A percentile compares a stretch with the other conserved stretches of the same genome.
Evolutionary conservation across 2,888 invertebrate species (phyloP).

Genomic region (Drosophila borborema): DNA sequence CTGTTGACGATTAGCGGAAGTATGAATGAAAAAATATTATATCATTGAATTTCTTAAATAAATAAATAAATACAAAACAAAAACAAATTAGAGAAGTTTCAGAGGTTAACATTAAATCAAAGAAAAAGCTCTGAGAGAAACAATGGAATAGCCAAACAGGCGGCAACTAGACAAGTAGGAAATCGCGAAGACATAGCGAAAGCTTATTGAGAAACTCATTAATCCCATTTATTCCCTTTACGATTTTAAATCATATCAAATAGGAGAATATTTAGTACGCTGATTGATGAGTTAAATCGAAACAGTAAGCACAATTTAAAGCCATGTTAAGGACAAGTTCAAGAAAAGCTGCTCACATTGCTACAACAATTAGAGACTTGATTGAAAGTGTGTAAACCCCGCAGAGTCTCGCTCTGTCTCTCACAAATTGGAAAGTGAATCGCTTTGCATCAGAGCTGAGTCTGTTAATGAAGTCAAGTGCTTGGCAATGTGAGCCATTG

Average conservation of each 20-base stretch:
- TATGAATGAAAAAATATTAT: not conserved
- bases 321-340: not conserved
- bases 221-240: no score
- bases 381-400: constrained; percentile 3
- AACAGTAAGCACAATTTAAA: not conserved
- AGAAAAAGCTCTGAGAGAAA: not conserved
- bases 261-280: no score
- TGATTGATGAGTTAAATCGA: not conserved
- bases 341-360: not conserved
- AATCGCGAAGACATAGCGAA: not conserved
- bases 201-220: not conserved
- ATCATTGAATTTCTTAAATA: no score
- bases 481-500: constrained; percentile 17
- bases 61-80: not conserved
- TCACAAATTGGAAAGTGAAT: not conserved
- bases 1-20: constrained; percentile 9
- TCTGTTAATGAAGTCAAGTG: constrained; percentile 8
- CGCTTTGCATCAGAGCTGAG: not conserved
- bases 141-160: not conserved
- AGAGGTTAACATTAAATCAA: not conserved
- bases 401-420: no score
- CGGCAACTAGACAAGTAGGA: not conserved
- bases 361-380: not conserved
- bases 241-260: not conserved
- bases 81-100: not conserved